Conservation (phyloP, 2,113 vertebrate species). For the Salminus brasiliensis region DNA sequence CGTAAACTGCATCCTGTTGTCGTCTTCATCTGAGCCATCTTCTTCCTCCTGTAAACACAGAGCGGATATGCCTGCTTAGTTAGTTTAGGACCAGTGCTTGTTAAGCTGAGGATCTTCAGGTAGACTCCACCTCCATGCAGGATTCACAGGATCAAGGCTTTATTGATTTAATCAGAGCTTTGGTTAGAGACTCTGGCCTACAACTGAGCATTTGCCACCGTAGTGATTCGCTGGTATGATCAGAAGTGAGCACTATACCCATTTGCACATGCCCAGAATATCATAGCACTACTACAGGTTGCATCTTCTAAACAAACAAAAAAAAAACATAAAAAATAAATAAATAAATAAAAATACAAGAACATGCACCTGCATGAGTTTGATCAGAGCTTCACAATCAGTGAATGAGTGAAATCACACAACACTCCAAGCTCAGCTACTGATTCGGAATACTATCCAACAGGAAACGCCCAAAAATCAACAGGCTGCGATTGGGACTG, state of each 20-base stretch:
- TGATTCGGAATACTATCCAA: constrained; percentile 60
- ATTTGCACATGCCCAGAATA: neutral
- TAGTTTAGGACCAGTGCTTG: neutral
- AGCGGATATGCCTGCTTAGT: neutral
- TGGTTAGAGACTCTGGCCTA: neutral
- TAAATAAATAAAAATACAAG: constrained; percentile 17
- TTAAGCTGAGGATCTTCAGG: neutral
- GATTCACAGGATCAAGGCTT: constrained; percentile 3
- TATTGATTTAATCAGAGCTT: constrained; percentile 1
- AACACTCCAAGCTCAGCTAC: constrained; percentile 55
- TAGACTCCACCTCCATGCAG: neutral
- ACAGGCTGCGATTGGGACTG: constrained; percentile 65
- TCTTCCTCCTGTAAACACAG: constrained; percentile 85
- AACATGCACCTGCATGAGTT: neutral
- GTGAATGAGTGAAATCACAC: constrained; percentile 35
- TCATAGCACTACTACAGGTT: neutral
- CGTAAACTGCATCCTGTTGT: constrained; percentile 73
- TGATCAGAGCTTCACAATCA: constrained; percentile 31
- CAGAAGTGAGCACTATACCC: neutral
- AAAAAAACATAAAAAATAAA: neutral
- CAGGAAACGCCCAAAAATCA: constrained; percentile 60
- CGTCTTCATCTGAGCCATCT: constrained; percentile 91
- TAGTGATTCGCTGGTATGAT: constrained; percentile 1
- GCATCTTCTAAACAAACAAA: neutral
- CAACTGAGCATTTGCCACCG: neutral